Percentiles rank a stretch among this genome's conserved stretches.
phyloP scores from a whole-genome alignment of 2,888 invertebrate genomes.

The Tipula vernalis region DNA sequence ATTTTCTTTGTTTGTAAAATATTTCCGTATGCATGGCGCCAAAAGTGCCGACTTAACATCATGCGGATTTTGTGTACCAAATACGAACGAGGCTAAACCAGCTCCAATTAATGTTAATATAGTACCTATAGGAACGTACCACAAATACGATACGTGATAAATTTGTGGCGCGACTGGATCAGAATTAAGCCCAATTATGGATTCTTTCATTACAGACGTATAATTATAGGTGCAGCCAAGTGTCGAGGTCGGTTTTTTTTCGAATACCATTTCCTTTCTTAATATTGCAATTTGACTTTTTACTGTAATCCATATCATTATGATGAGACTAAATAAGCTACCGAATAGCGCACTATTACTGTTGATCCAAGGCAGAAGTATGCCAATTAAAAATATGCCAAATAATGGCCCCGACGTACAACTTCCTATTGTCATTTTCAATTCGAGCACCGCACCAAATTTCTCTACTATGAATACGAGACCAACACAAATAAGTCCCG shows the following conservation, averaged over 20 bases:
- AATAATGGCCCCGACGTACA: constrained; percentile 50
- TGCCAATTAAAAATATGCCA: constrained; percentile 57
- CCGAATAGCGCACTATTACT: constrained; percentile 35
- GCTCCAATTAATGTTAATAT: constrained; percentile 44
- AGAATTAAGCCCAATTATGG: not conserved
- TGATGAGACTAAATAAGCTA: constrained; percentile 32
- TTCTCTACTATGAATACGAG: constrained; percentile 50
- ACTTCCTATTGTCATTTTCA: constrained; percentile 44
- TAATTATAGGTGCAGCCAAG: constrained; percentile 38
- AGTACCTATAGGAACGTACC: constrained; percentile 52
- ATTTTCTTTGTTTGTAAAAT: not conserved
- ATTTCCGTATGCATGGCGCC: constrained; percentile 50
- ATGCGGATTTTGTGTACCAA: constrained; percentile 23
- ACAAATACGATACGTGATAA: constrained; percentile 57
- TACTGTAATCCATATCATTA: constrained; percentile 50
- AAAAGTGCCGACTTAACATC: constrained; percentile 46
- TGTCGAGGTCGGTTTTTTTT: constrained; percentile 35
- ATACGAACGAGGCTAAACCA: constrained; percentile 41
- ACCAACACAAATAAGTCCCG: constrained; percentile 15
- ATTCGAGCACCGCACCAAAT: constrained; percentile 43
- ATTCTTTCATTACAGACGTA: constrained; percentile 18
- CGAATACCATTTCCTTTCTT: constrained; percentile 39
- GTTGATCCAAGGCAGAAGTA: constrained; percentile 51
- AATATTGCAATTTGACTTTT: constrained; percentile 46
- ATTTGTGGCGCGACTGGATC: constrained; percentile 22